phyloP scores from a whole-genome alignment of 2,888 invertebrate species.

The Yponomeuta sedellus region DNA sequence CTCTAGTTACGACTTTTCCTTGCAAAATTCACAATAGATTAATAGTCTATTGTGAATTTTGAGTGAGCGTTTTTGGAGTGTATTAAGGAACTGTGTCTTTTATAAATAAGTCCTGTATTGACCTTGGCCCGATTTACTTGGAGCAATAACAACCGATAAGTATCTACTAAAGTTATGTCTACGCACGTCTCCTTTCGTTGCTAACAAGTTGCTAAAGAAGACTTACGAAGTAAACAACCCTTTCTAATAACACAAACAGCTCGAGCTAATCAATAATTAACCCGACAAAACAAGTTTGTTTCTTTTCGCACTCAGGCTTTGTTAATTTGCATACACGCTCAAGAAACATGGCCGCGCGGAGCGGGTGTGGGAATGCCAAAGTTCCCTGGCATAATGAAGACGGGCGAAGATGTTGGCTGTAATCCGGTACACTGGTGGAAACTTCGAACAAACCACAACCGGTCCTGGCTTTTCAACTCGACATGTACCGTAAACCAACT shows the following conservation, averaged over 20 bases:
- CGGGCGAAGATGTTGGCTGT: constrained; percentile 52
- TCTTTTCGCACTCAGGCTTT: constrained; percentile 39
- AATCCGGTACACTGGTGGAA: constrained; percentile 54
- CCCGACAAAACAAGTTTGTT: constrained; percentile 3
- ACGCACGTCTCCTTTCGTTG: not conserved
- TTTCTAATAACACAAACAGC: constrained; percentile 4
- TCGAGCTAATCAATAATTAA: not conserved
- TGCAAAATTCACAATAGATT: too few species aligned
- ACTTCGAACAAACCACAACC: constrained; percentile 55
- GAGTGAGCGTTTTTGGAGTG: too few species aligned
- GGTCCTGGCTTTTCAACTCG: constrained; percentile 30
- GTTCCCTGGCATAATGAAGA: constrained; percentile 68
- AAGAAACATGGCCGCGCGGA: constrained; percentile 36
- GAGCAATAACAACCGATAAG: too few species aligned
- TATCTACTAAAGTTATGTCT: not conserved
- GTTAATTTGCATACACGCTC: constrained; percentile 67
- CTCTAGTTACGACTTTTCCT: too few species aligned
- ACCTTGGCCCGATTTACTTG: too few species aligned
- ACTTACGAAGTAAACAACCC: too few species aligned
- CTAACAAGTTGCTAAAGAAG: too few species aligned
- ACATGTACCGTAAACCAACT: constrained; percentile 19
- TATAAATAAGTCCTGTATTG: too few species aligned
- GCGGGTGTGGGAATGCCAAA: constrained; percentile 55
- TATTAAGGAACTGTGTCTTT: too few species aligned
- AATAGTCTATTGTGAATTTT: too few species aligned